These are phyloP conservation scores for Microctenopoma stevenorrisi DNA, from an alignment of 2,797 vertebrate species.

Conservation along the genomic window DNA sequence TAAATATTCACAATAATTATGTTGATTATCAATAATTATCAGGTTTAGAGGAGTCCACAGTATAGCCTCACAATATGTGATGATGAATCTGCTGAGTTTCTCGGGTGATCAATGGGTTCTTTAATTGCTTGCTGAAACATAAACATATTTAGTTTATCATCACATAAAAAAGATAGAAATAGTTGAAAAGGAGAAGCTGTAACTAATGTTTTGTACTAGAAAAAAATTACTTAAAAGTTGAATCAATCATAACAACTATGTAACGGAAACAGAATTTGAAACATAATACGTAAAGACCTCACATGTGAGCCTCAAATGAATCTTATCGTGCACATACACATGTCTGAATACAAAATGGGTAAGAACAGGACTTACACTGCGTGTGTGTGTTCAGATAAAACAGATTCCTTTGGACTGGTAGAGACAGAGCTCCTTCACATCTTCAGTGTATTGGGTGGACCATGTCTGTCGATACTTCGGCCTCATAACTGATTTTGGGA, in stretches of 20 bases:
- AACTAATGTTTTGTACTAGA: too few relatives aligned
- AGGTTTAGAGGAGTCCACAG: too few relatives aligned
- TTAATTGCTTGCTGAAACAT: neutral
- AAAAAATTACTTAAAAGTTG: too few relatives aligned
- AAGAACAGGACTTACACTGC: neutral
- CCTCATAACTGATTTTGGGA: slow-evolving; percentile 50
- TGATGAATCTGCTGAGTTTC: too few relatives aligned
- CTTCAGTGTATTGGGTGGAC: slow-evolving; percentile 8
- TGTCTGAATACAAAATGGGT: neutral
- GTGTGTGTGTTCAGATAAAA: slow-evolving; percentile 24
- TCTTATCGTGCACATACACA: slow-evolving; percentile 1
- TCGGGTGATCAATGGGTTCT: neutral
- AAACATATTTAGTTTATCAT: neutral
- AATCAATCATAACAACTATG: neutral
- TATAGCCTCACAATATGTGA: too few relatives aligned
- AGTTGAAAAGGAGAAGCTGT: too few relatives aligned
- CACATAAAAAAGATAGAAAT: neutral
- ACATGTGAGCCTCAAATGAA: neutral
- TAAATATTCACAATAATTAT: too few relatives aligned
- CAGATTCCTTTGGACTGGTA: slow-evolving; percentile 14
- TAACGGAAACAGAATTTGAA: neutral
- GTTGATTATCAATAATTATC: too few relatives aligned
- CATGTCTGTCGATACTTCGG: slow-evolving; percentile 57
- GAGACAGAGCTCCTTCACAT: slow-evolving; percentile 43
- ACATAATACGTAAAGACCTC: neutral